A percentile compares a stretch with the other conserved stretches of the same genome.
Evolutionary conservation across 2,113 vertebrate genomes (phyloP).

Genomic region (Perca flavescens): DNA sequence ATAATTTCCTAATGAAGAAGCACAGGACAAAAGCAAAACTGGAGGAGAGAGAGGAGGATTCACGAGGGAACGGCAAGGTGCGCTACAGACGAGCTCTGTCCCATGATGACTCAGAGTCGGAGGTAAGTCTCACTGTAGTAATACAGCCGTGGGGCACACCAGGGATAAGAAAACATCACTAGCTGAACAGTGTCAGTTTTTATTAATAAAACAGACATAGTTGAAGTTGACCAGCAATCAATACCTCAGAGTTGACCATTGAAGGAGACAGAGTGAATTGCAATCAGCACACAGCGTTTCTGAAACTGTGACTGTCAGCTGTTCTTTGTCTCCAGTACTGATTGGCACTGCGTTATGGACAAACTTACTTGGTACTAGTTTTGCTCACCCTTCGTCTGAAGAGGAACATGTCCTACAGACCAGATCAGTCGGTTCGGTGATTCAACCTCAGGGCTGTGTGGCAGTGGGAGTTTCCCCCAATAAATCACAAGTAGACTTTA

Average conservation of each 20-base stretch:
- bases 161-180: neutral
- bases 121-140: constrained; percentile 82
- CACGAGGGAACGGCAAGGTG: constrained; percentile 92
- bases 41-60: constrained; percentile 94
- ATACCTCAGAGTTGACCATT: neutral
- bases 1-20: constrained; percentile 99
- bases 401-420: neutral
- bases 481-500: too few relatives aligned
- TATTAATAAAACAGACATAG: neutral
- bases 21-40: constrained; percentile 98
- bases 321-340: constrained; percentile 5
- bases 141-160: neutral
- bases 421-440: too few relatives aligned
- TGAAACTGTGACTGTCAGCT: neutral
- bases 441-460: too few relatives aligned
- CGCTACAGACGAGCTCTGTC: constrained; percentile 96
- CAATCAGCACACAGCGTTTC: neutral
- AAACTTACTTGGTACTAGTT: neutral
- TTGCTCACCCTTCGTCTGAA: neutral
- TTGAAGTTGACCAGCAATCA: neutral
- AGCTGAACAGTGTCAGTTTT: neutral
- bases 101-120: constrained; percentile 97
- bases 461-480: too few relatives aligned
- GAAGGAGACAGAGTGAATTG: neutral
- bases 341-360: neutral